Evolutionary conservation across 2,113 vertebrate species (phyloP).

Genomic region (Morone chrysops): DNA sequence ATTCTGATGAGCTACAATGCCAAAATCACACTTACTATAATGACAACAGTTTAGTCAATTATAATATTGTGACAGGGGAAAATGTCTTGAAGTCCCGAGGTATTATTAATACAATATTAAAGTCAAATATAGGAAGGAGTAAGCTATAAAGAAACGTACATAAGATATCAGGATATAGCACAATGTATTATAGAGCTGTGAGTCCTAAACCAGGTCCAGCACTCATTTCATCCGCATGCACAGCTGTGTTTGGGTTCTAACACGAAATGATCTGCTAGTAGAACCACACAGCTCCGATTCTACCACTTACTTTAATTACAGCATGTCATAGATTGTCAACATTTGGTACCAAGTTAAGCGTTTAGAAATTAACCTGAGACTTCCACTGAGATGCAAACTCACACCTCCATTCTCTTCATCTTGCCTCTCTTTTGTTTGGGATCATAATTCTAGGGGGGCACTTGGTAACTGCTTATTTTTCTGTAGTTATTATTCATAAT

Average conservation of each 20-base stretch:
- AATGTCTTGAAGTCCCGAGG: background rate
- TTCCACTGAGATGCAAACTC: conserved; percentile 1
- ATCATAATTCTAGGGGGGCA: background rate
- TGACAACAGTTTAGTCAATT: background rate
- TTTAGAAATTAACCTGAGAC: conserved; percentile 54
- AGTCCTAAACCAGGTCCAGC: conserved; percentile 3
- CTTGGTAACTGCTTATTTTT: background rate
- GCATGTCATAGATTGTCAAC: conserved; percentile 68
- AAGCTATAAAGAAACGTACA: background rate
- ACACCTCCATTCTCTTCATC: background rate
- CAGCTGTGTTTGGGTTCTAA: background rate
- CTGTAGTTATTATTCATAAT: background rate
- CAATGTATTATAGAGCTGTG: background rate
- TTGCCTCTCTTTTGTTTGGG: background rate
- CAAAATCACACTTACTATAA: background rate
- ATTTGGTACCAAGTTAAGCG: conserved; percentile 47
- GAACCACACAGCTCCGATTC: background rate
- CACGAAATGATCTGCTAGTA: background rate
- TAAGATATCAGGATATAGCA: background rate
- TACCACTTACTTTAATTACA: conserved; percentile 18
- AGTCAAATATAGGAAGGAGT: background rate
- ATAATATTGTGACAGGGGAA: no score
- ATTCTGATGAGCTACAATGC: background rate
- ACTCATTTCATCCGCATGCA: background rate
- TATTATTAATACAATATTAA: background rate